A percentile compares a stretch with the other conserved stretches of the same genome.
phyloP scores from a whole-genome alignment of 2,888 invertebrate genomes.

The Monoplex corrugatus region DNA sequence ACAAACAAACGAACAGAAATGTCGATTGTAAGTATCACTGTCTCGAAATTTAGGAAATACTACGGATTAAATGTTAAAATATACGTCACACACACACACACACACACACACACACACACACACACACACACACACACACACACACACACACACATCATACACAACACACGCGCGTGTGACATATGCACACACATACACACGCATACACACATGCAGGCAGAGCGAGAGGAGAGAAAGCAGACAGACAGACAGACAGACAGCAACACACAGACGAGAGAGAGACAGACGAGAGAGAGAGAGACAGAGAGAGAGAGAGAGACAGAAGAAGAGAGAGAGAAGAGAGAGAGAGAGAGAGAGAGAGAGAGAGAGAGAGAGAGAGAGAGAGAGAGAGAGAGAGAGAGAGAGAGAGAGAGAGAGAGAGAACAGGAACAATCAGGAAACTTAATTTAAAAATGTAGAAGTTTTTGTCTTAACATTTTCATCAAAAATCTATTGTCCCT shows the following conservation, averaged over 20 bases:
- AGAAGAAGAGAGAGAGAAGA: too few relatives aligned
- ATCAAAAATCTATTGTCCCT: too few relatives aligned
- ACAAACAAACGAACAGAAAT: too few relatives aligned
- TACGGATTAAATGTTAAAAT: too few relatives aligned
- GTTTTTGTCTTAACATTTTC: too few relatives aligned
- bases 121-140: constrained; percentile 6
- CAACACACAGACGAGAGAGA: too few relatives aligned
- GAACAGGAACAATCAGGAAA: not conserved
- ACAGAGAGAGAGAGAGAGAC: too few relatives aligned
- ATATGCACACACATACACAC: not conserved
- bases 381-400: not conserved
- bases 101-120: constrained; percentile 16
- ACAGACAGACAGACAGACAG: not conserved
- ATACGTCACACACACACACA: not conserved
- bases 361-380: not conserved
- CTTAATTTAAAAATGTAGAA: too few relatives aligned
- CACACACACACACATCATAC: not conserved
- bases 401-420: not conserved
- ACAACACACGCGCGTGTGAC: not conserved
- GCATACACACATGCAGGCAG: not conserved
- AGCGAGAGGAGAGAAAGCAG: too few relatives aligned
- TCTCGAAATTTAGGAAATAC: too few relatives aligned
- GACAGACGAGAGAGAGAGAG: too few relatives aligned
- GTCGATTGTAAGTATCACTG: too few relatives aligned
- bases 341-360: not conserved